Percentiles rank a stretch among this genome's conserved stretches.
These are phyloP conservation scores for Vulpes ferrilata DNA, from an alignment of 2,113 vertebrate species.

Conservation along the genomic window DNA sequence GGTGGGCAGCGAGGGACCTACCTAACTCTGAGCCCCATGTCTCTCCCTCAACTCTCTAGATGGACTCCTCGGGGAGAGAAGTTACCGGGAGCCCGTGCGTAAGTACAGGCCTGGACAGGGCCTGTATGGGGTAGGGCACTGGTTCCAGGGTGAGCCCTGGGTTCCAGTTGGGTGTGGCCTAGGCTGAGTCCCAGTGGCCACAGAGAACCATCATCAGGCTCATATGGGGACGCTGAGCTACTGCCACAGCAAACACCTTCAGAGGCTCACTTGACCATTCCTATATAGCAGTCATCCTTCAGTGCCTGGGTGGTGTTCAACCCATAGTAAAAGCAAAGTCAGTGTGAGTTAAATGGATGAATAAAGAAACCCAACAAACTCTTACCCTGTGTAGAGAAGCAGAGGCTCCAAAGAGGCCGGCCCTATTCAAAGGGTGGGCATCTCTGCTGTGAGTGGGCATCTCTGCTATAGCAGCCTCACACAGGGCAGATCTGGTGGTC, in stretches of 20 bases:
- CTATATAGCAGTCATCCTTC: neutral
- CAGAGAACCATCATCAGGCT: neutral
- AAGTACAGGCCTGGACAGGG: slow-evolving; percentile 75
- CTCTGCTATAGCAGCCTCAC: neutral
- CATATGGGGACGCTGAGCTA: neutral
- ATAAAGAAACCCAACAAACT: neutral
- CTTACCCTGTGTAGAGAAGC: neutral
- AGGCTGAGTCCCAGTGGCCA: neutral
- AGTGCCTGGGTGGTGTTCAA: neutral
- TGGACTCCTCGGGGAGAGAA: slow-evolving; percentile 86
- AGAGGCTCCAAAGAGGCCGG: neutral
- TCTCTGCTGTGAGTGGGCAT: neutral
- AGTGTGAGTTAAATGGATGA: neutral
- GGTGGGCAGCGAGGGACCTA: neutral
- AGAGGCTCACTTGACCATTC: neutral
- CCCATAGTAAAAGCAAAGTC: neutral
- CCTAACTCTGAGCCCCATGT: neutral
- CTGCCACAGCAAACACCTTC: neutral
- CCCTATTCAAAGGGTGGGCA: neutral
- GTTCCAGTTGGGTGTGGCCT: neutral
- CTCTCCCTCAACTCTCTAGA: slow-evolving; percentile 76
- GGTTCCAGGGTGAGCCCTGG: neutral
- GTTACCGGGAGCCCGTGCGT: slow-evolving; percentile 86
- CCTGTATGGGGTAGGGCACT: neutral
- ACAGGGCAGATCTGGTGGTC: neutral